Evolutionary conservation across 30 jellyfish, hydroid and myxozoan species (phyloP), one percentile per base, ranked within the genome.

Genomic region (Nemopilema nomurai): DNA sequence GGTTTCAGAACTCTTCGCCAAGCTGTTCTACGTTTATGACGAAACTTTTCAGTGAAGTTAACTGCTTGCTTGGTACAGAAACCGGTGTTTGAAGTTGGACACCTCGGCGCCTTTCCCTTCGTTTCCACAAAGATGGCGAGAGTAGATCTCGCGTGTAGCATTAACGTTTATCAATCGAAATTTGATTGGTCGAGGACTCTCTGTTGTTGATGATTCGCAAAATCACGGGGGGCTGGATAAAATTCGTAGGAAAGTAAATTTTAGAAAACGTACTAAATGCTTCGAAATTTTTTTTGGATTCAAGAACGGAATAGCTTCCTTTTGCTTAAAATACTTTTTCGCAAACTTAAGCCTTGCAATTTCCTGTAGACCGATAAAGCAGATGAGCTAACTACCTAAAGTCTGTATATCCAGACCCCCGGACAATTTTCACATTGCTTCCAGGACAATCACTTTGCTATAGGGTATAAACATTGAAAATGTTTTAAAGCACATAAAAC

Each of bases 61-160:
- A 51, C 22, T 74, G 66, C 16, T 21, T 17, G 13, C 6, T 19
- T 1, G 71, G 31, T 25, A 76, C 25, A 77, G 25, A 67, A 62
- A 69, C 53, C 33, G 6, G 71, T 25, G 29, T 49, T 70, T 17
- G n/a, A 69, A 30, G 62, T 70, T 29, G 75, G 17, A 21, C 79
- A 31, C 69, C 28, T 69, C 65, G 26, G 24, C 64, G 18, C 33
- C 41, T 29, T 41, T 31, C 62, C 33, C 68, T 17, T 17, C 52
- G 18, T 8, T 19, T 27, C 84, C 51, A 69, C 91, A 49, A 71
- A 71, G 91, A 82, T 82, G 91, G 91, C 91, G 91, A 82, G 91
- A 63, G 81, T 24, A 49, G 51, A 17, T 33, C 79, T 83, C 86
- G 91, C 91, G 91, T 83, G 84, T 65, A 62, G 91, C 82, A 76